Base-by-base conservation (phyloP, 2,797 vertebrate genomes). In the Eulemur coronatus region DNA sequence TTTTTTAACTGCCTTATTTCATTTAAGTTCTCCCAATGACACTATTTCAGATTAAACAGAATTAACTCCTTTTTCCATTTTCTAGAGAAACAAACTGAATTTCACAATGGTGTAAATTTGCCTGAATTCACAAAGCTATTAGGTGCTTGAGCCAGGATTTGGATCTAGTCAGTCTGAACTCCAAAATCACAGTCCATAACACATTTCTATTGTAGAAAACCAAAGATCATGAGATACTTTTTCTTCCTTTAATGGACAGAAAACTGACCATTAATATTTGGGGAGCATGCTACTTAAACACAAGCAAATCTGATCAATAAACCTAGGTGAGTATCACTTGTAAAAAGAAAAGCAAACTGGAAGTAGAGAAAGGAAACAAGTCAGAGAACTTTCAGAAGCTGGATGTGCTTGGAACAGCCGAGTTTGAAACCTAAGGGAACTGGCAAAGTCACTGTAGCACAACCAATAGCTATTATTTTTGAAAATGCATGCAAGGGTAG, bases 381-480 rank as follows among this genome's bases (percentile, higher is more conserved):
- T 52, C 13, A 84, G 38, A 10, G 24, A 76, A 91, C 18, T 41
- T 93, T 73, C 50, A 73, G 84, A 96, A 59, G 20, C 6, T 82
- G 30, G 8, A 79, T 86, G 26, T 75, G 8, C 89, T 95, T 30
- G 13, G 87, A 89, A 80, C 52, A 70, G 59, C 91, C 79, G n/a
- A 76, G 72, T 94, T 65, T 91, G 52, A 94, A 95, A 84, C 38
- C 84, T 75, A 24, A 96, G 72, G 78, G 48, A 96, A 89, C 85
- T 69, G 55, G 50, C 67, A 72, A 93, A 97, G 43, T 95, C 85
- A 96, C 41, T 94, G 65, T 55, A 97, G 72, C 84, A 95, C 61
- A 91, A 72, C 69, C 57, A 76, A 59, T 38, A 91, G 90, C 79
- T 93, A 90, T 92, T 96, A 67, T 85, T 95, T 97, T 92, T 89